phyloP scores from a whole-genome alignment of 2,797 vertebrate species.

The Carcharodon carcharias region DNA sequence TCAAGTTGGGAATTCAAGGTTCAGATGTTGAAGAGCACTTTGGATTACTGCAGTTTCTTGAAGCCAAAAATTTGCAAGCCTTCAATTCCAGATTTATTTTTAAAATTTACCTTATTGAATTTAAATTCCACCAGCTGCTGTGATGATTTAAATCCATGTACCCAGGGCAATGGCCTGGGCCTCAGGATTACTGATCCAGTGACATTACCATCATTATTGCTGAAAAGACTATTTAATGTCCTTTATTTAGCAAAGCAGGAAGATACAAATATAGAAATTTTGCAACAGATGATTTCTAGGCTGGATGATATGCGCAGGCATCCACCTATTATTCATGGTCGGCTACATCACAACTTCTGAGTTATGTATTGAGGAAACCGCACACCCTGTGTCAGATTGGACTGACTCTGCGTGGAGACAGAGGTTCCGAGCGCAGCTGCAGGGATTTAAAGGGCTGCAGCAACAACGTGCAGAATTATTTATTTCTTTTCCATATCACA shows the following conservation, averaged over 20 bases:
- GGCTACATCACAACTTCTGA: too few relatives aligned
- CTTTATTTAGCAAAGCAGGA: not conserved
- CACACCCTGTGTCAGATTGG: too few relatives aligned
- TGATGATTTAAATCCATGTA: too few relatives aligned
- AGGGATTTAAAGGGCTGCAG: not conserved
- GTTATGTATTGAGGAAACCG: not conserved
- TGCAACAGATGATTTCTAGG: not conserved
- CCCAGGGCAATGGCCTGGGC: too few relatives aligned
- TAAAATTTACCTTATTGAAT: too few relatives aligned
- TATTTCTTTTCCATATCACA: not conserved
- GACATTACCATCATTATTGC: too few relatives aligned
- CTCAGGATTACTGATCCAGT: too few relatives aligned
- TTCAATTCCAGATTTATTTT: too few relatives aligned
- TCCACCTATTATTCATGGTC: too few relatives aligned
- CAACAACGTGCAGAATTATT: not conserved
- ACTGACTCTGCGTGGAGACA: not conserved
- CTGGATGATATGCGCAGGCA: not conserved
- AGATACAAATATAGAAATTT: not conserved
- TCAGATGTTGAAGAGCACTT: constrained; percentile 60
- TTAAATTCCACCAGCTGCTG: too few relatives aligned
- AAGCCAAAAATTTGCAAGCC: constrained; percentile 43
- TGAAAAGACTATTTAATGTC: not conserved
- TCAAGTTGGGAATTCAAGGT: constrained; percentile 46
- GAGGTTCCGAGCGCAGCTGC: not conserved
- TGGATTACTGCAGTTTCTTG: constrained; percentile 69